A percentile compares a stretch with the other conserved stretches of the same genome.
Evolutionary conservation across 2,888 invertebrate species (phyloP).

Genomic region (Catocala sponsa): DNA sequence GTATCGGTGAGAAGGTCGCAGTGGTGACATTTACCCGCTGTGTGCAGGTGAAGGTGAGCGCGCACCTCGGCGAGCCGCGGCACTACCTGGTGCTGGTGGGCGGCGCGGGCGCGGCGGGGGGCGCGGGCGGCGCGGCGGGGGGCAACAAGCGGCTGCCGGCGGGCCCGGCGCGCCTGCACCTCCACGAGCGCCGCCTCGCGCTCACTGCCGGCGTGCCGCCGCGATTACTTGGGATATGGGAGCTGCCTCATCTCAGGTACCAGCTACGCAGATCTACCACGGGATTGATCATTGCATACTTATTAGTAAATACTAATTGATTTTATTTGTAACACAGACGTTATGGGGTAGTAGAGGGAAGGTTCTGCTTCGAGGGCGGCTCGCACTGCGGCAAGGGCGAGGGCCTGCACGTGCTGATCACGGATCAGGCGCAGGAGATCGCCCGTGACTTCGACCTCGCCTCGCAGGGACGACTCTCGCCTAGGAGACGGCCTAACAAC

Average conservation of each 20-base stretch:
- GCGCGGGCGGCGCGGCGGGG: conserved; percentile 86
- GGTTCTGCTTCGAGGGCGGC: conserved; percentile 97
- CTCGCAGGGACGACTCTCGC: conserved; percentile 90
- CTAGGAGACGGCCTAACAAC: conserved; percentile 80
- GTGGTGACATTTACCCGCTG: neutral
- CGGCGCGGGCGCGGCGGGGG: conserved; percentile 39
- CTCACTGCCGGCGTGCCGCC: conserved; percentile 95
- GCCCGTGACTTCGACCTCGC: conserved; percentile 91
- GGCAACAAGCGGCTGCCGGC: conserved; percentile 88
- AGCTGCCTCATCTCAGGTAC: conserved; percentile 90
- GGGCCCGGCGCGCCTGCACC: conserved; percentile 94
- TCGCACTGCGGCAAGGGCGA: conserved; percentile 95
- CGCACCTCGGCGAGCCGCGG: conserved; percentile 71
- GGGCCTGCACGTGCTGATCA: conserved; percentile 92
- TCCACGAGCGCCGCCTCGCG: conserved; percentile 93
- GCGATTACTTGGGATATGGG: conserved; percentile 91
- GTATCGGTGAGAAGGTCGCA: too few species aligned
- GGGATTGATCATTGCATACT: too few species aligned
- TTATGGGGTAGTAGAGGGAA: conserved; percentile 95
- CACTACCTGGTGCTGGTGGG: conserved; percentile 73
- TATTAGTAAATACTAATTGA: too few species aligned
- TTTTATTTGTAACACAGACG: conserved; percentile 80
- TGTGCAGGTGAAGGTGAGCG: conserved; percentile 72
- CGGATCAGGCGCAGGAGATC: conserved; percentile 93
- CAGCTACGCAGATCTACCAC: too few species aligned